Evolutionary conservation across 2,888 invertebrate genomes (phyloP), one percentile per base, ranked within the genome.

Genomic region (Plagiodera versicolora): DNA sequence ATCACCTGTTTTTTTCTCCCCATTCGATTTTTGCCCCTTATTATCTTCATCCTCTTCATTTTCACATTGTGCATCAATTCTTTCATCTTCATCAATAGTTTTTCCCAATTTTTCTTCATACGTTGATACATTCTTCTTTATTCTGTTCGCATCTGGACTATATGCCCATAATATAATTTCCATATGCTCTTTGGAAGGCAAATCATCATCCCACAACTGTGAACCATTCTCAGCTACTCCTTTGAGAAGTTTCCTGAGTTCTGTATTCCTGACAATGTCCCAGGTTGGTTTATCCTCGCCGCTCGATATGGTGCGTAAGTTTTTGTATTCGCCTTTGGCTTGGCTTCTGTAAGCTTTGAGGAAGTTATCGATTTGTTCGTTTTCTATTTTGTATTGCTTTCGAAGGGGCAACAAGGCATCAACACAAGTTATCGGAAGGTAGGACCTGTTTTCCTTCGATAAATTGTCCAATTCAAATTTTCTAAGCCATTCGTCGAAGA

Each of bases 91-190:
- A 51, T 69, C 70, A 63, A 64, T 72, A 51, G 64, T 65, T 56
- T 69, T 72, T 54, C 75, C 75, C 19, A 83, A 70, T 74, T 82
- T 84, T 68, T 80, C 83, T 65, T 79, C 81, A 68, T 80, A 74
- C 51, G 70, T 80, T 17, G 82, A 79, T 45, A 83, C 70, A 62
- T 81, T 83, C 64, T 83, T 87, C 74, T 90, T 91, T 1, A 89
- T 82, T 71, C 86, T 86, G 24, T 85, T 83, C 0, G 86, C 84
- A 64, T 91, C 90, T 0, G 90, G 88, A 49, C 89, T 90, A 72
- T 89, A 91, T 0, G 88, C 91, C 90, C 91, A 91, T 58, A 90
- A 81, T 47, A 91, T 84, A 72, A 90, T 79, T 68, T 87, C 81
- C 61, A 89, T 71, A 70, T 92, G 91, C 57, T 87, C 86, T 44